These are phyloP conservation scores for Sternotherus odoratus DNA, from an alignment of 2,797 vertebrate species.

Conservation along the genomic window DNA sequence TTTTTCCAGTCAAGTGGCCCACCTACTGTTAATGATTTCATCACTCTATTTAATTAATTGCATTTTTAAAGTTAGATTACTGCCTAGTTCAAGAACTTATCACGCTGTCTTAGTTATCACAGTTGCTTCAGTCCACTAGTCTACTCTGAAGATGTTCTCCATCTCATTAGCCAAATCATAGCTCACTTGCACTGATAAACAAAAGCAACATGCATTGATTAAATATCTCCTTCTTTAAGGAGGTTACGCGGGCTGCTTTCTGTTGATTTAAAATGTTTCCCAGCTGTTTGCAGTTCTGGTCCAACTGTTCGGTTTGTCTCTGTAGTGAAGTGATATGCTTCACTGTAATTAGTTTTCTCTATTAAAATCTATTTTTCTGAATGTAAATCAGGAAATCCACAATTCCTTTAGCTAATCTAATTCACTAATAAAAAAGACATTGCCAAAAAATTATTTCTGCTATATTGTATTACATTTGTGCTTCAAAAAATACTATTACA, in stretches of 20 bases:
- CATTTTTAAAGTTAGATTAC: neutral
- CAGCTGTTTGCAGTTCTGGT: constrained; percentile 24
- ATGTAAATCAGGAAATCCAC: neutral
- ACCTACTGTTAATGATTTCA: neutral
- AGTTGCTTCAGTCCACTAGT: neutral
- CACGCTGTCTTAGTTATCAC: neutral
- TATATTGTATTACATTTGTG: neutral
- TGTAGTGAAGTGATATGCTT: constrained; percentile 21
- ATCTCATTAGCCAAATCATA: neutral
- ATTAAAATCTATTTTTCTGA: neutral
- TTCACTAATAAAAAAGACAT: neutral
- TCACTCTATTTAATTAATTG: neutral
- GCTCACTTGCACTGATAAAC: constrained; percentile 2
- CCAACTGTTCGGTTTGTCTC: neutral
- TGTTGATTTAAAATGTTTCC: constrained; percentile 31
- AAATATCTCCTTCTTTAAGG: constrained; percentile 10
- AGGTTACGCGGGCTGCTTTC: neutral
- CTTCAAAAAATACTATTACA: neutral
- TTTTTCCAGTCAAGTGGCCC: neutral
- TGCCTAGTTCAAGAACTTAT: neutral
- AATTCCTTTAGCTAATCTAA: neutral
- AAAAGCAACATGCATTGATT: constrained; percentile 20
- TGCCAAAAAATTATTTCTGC: neutral
- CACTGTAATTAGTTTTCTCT: constrained; percentile 28
- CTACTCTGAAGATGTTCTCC: neutral